Evolutionary conservation across 2,797 vertebrate genomes (phyloP).

Genomic region (Propithecus perrieri): DNA sequence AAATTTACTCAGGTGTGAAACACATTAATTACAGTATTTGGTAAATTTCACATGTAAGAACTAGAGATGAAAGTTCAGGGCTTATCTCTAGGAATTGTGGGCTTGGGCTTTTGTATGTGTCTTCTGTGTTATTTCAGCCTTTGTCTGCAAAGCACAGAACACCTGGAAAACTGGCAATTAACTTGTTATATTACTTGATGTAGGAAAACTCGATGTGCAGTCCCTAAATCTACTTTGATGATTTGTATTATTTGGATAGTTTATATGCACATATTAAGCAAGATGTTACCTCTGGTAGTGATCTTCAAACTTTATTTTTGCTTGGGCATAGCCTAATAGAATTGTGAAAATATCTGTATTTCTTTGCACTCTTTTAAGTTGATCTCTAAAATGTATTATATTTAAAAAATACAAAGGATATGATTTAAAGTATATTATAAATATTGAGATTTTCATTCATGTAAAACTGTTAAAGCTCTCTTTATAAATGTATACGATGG

Average conservation of each 20-base stretch:
- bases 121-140: not conserved
- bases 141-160: not conserved
- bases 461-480: not conserved
- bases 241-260: not conserved
- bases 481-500: not conserved
- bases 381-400: not conserved
- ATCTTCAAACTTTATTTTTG: not conserved
- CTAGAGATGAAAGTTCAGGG: not conserved
- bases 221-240: not conserved
- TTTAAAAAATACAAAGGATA: not conserved
- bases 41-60: not conserved
- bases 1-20: slow-evolving; percentile 13
- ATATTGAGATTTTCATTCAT: not conserved
- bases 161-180: not conserved
- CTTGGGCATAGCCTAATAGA: not conserved
- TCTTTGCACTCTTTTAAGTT: not conserved
- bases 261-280: not conserved
- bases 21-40: slow-evolving; percentile 20
- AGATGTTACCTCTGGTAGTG: not conserved
- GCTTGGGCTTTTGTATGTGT: not conserved
- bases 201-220: not conserved
- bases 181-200: not conserved
- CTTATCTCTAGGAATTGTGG: slow-evolving; percentile 12
- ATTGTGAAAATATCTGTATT: not conserved
- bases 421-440: not conserved